Percentiles rank a stretch among this genome's conserved stretches.
Evolutionary conservation across 1,140 invertebrate genomes (phyloP).

Genomic region (Drosophila pseudoananassae): DNA sequence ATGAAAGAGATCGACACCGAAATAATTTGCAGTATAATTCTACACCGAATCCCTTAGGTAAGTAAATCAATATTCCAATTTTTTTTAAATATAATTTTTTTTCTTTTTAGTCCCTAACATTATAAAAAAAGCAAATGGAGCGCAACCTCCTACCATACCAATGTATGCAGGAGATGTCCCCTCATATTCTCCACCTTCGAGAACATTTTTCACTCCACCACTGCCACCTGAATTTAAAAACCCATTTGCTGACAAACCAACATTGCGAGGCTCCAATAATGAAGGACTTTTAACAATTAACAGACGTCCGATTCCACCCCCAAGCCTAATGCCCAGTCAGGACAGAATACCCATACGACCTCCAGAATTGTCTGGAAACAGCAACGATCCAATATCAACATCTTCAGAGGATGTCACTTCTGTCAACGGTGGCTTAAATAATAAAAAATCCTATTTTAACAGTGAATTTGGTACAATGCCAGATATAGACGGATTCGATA

Average conservation of each 20-base stretch:
- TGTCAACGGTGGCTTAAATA: conserved; percentile 19
- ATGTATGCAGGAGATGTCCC: conserved; percentile 87
- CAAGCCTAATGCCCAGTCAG: conserved; percentile 90
- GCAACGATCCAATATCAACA: conserved; percentile 25
- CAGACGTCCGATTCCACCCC: conserved; percentile 89
- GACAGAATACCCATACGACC: conserved; percentile 92
- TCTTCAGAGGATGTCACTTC: conserved; percentile 21
- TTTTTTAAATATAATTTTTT: conserved; percentile 8
- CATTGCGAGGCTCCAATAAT: conserved; percentile 88
- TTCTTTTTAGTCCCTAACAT: conserved; percentile 77
- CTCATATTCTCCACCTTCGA: conserved; percentile 91
- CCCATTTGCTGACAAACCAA: conserved; percentile 93
- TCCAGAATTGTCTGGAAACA: conserved; percentile 57
- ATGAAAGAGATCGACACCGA: conserved; percentile 75
- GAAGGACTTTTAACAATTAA: conserved; percentile 84
- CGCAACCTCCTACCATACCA: conserved; percentile 83
- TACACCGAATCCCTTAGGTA: conserved; percentile 84
- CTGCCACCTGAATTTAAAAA: conserved; percentile 91
- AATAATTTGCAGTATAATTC: conserved; percentile 70
- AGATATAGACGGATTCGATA: conserved; percentile 30
- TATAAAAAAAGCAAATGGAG: conserved; percentile 83
- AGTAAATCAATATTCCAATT: conserved; percentile 33
- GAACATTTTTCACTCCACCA: conserved; percentile 91
- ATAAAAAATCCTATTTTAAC: conserved; percentile 41
- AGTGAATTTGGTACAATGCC: conserved; percentile 27